Conservation (phyloP, 64 coral and sea anemone genomes). For the Stichodactyla helianthus region DNA sequence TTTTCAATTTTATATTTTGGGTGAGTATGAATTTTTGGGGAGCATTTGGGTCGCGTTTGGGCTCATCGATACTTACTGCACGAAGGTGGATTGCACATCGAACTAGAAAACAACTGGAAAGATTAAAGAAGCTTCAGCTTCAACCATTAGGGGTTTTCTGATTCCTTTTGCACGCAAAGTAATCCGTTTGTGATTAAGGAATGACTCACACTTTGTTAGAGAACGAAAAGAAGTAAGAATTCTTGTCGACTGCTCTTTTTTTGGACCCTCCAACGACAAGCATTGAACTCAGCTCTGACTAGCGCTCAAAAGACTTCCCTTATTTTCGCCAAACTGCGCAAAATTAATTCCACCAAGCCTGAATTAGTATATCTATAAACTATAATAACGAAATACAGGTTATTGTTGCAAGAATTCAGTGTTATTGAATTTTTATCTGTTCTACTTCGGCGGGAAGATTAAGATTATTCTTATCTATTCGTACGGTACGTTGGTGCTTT, state of each 20-base stretch:
- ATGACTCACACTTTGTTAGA: not conserved
- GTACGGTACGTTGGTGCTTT: not conserved
- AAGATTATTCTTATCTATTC: not conserved
- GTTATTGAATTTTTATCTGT: not conserved
- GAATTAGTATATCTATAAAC: not conserved
- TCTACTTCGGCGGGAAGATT: not conserved
- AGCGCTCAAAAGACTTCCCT: not conserved
- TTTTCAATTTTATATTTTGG: slow-evolving; percentile 89
- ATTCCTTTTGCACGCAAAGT: not conserved
- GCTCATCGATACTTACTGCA: not conserved
- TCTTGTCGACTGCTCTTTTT: not conserved
- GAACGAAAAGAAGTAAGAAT: not conserved
- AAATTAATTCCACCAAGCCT: not conserved
- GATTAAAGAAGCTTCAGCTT: not conserved
- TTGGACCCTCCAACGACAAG: not conserved
- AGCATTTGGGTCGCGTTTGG: not conserved
- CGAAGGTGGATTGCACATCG: not conserved
- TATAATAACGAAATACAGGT: not conserved
- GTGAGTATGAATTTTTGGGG: slow-evolving; percentile 37
- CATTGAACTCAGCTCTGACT: not conserved
- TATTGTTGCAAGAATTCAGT: not conserved
- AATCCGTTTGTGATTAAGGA: not conserved
- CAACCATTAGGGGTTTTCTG: not conserved
- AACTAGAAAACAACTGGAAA: not conserved
- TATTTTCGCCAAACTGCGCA: not conserved